Percentiles rank a stretch among this genome's conserved stretches.
These are phyloP conservation scores for Atta colombica DNA, from an alignment of 1,140 invertebrate genomes.

Conservation along the genomic window DNA sequence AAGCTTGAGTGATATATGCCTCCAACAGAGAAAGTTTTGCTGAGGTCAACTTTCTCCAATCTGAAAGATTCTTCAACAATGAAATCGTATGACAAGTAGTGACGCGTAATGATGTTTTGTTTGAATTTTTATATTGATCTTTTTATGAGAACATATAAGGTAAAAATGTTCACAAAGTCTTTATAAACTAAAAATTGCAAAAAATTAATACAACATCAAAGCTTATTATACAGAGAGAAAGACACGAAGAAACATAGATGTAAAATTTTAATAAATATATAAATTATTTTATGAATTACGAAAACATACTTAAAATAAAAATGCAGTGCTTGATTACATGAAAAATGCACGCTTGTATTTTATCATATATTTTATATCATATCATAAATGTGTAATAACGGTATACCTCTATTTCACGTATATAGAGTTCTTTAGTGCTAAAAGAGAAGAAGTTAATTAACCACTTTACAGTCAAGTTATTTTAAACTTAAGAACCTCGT, in stretches of 20 bases:
- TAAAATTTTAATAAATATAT: background rate
- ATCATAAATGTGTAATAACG: background rate
- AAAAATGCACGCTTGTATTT: background rate
- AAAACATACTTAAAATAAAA: background rate
- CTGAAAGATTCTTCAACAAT: conserved; percentile 62
- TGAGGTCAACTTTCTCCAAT: conserved; percentile 77
- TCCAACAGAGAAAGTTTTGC: conserved; percentile 70
- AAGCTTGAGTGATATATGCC: conserved; percentile 48
- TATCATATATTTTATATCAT: background rate
- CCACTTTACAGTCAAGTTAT: conserved; percentile 47
- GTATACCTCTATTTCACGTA: conserved; percentile 6
- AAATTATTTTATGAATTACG: conserved; percentile 4
- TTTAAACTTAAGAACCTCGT: conserved; percentile 37
- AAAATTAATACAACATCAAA: background rate
- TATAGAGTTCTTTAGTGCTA: background rate
- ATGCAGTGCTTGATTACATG: background rate
- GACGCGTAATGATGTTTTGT: background rate
- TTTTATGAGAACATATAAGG: background rate
- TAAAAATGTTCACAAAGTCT: background rate
- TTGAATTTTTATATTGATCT: conserved; percentile 10
- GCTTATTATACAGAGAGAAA: background rate
- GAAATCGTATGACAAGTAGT: conserved; percentile 41
- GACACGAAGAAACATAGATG: background rate
- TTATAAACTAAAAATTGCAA: background rate
- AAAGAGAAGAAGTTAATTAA: conserved; percentile 43